phyloP scores from a whole-genome alignment of 2,888 invertebrate species.

The Caenorhabditis sp. region DNA sequence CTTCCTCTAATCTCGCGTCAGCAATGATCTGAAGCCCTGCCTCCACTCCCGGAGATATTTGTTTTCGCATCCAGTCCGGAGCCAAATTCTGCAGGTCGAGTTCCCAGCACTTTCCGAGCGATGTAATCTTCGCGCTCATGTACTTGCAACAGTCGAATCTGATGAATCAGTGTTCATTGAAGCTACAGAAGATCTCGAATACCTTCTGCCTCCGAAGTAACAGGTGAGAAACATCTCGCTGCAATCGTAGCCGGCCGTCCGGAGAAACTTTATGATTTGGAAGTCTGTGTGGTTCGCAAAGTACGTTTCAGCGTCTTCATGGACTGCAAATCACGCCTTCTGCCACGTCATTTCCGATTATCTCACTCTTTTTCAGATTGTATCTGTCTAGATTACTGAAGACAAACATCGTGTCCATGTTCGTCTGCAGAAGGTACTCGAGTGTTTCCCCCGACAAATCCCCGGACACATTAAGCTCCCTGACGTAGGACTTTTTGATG shows the following conservation, averaged over 20 bases:
- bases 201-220: constrained; percentile 69
- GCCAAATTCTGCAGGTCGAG: constrained; percentile 63
- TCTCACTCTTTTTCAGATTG: constrained; percentile 37
- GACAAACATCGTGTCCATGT: constrained; percentile 59
- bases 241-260: constrained; percentile 68
- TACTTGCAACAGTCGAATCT: constrained; percentile 71
- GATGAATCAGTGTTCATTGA: background rate
- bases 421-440: constrained; percentile 64
- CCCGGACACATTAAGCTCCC: constrained; percentile 59
- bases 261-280: constrained; percentile 57
- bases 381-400: constrained; percentile 48
- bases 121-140: constrained; percentile 70
- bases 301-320: constrained; percentile 52
- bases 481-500: constrained; percentile 65
- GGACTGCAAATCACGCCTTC: constrained; percentile 32
- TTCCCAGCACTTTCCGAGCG: constrained; percentile 73
- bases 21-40: constrained; percentile 71
- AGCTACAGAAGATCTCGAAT: constrained; percentile 1
- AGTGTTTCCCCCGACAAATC: constrained; percentile 58
- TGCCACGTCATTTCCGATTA: background rate
- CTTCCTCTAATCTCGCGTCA: constrained; percentile 70
- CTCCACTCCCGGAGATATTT: constrained; percentile 71
- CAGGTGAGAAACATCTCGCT: constrained; percentile 68
- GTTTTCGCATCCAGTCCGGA: constrained; percentile 70
- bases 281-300: constrained; percentile 59